Evolutionary conservation across 1,140 invertebrate genomes (phyloP), one percentile per base, ranked within the genome.

Genomic region (Saccostrea echinata): DNA sequence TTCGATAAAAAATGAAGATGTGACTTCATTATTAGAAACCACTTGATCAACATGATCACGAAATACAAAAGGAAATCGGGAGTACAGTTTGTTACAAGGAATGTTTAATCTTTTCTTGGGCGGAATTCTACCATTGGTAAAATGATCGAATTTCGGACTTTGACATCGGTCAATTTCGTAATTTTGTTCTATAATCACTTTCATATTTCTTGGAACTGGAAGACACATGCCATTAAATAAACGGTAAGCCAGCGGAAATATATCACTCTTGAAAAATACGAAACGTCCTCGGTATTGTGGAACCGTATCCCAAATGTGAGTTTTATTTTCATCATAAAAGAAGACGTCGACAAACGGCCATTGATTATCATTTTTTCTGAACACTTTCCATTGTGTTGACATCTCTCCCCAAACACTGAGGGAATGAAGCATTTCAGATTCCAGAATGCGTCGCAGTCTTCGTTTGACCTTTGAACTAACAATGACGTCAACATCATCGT

Each of bases 291-390:
- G 89, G 57, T 92, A 92, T 16, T 88, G 81, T 3, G 86, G 90
- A 12, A 35, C 86, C 51, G 91, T 89, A 86, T 94, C 92, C 90
- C 90, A 93, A 4, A 94, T 90, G 86, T 94, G 93, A 3, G 92
- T 93, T 3, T 81, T 85, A 76, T 93, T 93, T 87, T 92, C 91
- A 0, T 27, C 51, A 86, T 91, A 94, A 86, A 94, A 93, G 86
- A 94, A 94, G 61, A 94, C 92, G 81, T 94, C 94, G 33, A 94
- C 87, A 86, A 91, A 94, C 18, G 94, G 94, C 93, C 93, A 94
- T 21, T 90, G 83, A 82, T 88, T 91, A 4, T 86, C 12, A 12
- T 61, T 61, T 21, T 83, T 89, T 84, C 86, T 85, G 64, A 88
- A 92, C 57, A 93, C 93, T 86, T 93, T 93, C 91, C 91, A 93